Conservation (phyloP, 2,113 vertebrate genomes). For the Jacana jacana region DNA sequence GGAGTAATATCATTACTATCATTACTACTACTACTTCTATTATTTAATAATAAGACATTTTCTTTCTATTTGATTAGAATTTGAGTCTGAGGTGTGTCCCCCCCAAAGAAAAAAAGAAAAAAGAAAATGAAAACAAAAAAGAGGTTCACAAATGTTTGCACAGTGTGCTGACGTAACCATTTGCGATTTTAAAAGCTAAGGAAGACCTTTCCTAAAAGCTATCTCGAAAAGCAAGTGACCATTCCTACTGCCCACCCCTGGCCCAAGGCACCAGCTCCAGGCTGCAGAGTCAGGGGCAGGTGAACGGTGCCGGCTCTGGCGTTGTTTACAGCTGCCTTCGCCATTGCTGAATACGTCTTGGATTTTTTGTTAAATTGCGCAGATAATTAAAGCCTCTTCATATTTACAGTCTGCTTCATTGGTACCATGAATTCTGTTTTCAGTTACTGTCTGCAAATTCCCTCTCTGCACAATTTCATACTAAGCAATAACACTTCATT, state of each 20-base stretch:
- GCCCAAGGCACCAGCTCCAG: not conserved
- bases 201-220: not conserved
- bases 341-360: slow-evolving; percentile 65
- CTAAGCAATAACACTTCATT: slow-evolving; percentile 86
- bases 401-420: slow-evolving; percentile 78
- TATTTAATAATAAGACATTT: not conserved
- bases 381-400: slow-evolving; percentile 81
- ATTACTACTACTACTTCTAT: not conserved
- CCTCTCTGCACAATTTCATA: slow-evolving; percentile 81
- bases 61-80: not conserved
- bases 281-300: rapidly evolving
- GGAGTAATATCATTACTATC: not conserved
- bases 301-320: not conserved
- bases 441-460: slow-evolving; percentile 79
- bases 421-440: slow-evolving; percentile 78
- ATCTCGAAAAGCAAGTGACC: not conserved
- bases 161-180: not conserved
- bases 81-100: rapidly evolving
- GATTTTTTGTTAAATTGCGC: slow-evolving; percentile 77
- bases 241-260: not conserved
- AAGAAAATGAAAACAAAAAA: not conserved
- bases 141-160: not conserved
- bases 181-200: not conserved
- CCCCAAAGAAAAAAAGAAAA: too few species aligned
- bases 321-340: not conserved